Evolutionary conservation across 2,113 vertebrate species (phyloP).

Genomic region (Halcyon malimbica): DNA sequence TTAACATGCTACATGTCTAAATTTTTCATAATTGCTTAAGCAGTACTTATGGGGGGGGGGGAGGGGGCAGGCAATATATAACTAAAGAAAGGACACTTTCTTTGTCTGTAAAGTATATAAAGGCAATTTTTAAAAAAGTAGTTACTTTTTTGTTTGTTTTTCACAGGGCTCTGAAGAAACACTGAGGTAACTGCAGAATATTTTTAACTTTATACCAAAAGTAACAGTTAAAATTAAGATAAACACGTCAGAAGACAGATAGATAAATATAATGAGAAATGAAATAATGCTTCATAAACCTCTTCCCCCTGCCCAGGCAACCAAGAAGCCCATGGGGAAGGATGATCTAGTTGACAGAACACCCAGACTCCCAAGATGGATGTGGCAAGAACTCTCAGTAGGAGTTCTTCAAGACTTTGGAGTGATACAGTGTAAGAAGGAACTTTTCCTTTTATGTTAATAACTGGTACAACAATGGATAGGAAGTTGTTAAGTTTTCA

Average conservation of each 20-base stretch:
- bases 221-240: not conserved
- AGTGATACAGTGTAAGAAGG: not conserved
- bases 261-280: not conserved
- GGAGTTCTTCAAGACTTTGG: not conserved
- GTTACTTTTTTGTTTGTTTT: not conserved
- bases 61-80: not conserved
- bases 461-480: not conserved
- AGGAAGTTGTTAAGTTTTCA: not conserved
- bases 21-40: not conserved
- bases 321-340: not conserved
- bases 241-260: not conserved
- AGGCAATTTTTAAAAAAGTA: not conserved
- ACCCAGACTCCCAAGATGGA: not conserved
- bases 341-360: not conserved
- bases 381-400: not conserved
- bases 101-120: not conserved
- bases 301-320: not conserved
- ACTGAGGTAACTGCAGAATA: not conserved
- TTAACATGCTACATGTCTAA: not conserved
- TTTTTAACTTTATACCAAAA: not conserved
- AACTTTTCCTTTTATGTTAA: not conserved
- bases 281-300: not conserved
- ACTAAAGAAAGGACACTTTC: not conserved
- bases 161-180: not conserved
- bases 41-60: not conserved